These are phyloP conservation scores for Manacus vitellinus DNA, from an alignment of 2,113 vertebrate species.

Conservation along the genomic window DNA sequence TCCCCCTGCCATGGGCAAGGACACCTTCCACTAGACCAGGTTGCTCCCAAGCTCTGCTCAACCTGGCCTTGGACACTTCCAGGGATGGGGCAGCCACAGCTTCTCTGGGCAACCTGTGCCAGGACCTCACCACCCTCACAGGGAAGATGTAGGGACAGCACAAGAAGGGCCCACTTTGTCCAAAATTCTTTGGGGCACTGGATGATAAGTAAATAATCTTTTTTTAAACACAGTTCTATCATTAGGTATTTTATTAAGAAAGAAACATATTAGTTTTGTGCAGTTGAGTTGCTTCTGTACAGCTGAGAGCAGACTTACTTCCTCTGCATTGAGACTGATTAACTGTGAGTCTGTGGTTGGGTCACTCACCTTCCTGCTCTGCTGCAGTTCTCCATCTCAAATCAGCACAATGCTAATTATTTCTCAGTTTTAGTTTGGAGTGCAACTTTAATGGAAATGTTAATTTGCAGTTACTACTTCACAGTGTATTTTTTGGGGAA, in stretches of 20 bases:
- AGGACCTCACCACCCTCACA: not conserved
- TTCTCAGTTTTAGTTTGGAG: not conserved
- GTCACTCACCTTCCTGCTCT: not conserved
- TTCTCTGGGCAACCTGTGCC: not conserved
- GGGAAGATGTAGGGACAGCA: not conserved
- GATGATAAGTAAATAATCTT: not conserved
- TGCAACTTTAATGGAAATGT: not conserved
- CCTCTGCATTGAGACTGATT: not conserved
- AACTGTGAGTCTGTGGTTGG: fast-evolving
- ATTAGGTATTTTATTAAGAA: not conserved
- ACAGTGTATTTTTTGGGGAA: not conserved
- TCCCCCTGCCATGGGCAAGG: not conserved
- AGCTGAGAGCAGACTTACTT: not conserved
- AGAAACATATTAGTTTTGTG: not conserved
- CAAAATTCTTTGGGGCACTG: not conserved
- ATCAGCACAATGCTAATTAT: not conserved
- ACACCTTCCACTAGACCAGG: fast-evolving
- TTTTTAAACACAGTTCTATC: not conserved
- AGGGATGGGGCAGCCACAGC: not conserved
- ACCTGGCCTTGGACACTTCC: fast-evolving
- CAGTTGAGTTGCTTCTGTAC: not conserved
- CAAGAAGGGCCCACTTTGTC: not conserved
- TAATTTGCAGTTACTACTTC: not conserved
- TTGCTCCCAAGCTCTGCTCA: fast-evolving
- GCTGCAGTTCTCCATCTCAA: not conserved